phyloP scores from a whole-genome alignment of 2,113 vertebrate genomes.

The Epinephelus lanceolatus region DNA sequence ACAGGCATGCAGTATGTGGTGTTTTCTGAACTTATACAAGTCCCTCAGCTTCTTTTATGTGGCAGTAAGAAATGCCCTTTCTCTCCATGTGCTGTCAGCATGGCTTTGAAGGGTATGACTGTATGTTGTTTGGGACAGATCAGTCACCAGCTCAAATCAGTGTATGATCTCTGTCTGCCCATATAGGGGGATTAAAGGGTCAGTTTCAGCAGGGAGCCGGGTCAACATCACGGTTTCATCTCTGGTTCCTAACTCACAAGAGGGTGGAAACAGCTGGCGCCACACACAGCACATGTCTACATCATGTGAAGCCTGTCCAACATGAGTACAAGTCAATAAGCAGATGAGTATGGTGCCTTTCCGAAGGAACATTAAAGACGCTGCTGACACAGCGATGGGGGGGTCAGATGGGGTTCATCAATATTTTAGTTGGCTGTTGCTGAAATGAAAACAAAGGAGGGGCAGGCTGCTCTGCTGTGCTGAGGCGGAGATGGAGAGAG shows the following conservation, averaged over 20 bases:
- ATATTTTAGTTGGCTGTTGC: slow-evolving; percentile 70
- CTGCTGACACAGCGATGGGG: slow-evolving; percentile 70
- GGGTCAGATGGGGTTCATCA: slow-evolving; percentile 70
- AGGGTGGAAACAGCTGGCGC: slow-evolving; percentile 47
- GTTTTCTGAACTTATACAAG: slow-evolving; percentile 9
- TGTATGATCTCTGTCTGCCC: slow-evolving; percentile 23
- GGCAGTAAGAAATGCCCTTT: background rate
- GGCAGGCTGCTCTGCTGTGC: background rate
- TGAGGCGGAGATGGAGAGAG: background rate
- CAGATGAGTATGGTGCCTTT: slow-evolving; percentile 28
- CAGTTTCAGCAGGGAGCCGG: slow-evolving; percentile 16
- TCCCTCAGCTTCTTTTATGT: background rate
- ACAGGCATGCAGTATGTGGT: background rate
- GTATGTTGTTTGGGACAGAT: background rate
- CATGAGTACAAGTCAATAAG: slow-evolving; percentile 31
- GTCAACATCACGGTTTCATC: slow-evolving; percentile 49
- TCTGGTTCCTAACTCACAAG: background rate
- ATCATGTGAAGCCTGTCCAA: slow-evolving; percentile 27
- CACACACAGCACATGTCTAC: slow-evolving; percentile 32
- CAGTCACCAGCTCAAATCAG: slow-evolving; percentile 26
- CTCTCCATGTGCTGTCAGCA: background rate
- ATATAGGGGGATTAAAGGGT: slow-evolving; percentile 59
- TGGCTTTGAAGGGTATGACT: slow-evolving; percentile 1
- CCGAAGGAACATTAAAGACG: slow-evolving; percentile 39
- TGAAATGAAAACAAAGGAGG: slow-evolving; percentile 58